Base-by-base conservation (phyloP, 1,140 invertebrate species). In the Diploscapter pachys region DNA sequence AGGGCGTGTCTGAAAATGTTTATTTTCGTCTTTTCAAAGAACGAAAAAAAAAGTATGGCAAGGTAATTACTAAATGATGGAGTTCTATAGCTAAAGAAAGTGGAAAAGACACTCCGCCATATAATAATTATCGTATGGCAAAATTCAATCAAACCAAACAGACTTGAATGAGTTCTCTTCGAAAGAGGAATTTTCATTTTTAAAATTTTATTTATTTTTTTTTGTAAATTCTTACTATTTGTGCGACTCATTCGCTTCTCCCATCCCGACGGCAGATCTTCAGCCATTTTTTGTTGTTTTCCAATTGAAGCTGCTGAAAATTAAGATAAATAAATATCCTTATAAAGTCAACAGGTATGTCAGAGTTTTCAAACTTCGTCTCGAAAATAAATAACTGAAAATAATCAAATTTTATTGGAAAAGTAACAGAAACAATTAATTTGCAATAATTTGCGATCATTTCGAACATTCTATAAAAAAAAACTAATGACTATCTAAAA, bases 181-280 rank as follows among this genome's bases (percentile, higher is more conserved):
- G 31, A 31, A 31, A 31, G 31, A 31, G 31, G 31, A 31, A 31
- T 31, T 31, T 31, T 31, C 31, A 31, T 31, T 31, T 31, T 31
- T 31, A 31, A 31, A 31, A 31, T 31, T 31, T 31, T 31, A 31
- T 31, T 31, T 31, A 31, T 31, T 31, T 31, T 31, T 31, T 31
- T 31, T 31, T 31, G 31, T 31, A 31, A 31, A 31, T 31, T 31
- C 87, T 86, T 89, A 91, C 93, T 93, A 48, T 92, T 93, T 48
- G 92, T 93, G 57, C 93, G 90, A 87, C 93, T 94, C 55, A 91
- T 90, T 77, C 93, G 89, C 88, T 93, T 93, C 87, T 95, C 93
- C 94, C 94, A 96, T 71, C 93, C 94, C 75, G 91, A 89, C 52
- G 93, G 93, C 81, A 94, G 88, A 73, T 11, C 85, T 75, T 51